phyloP scores from a whole-genome alignment of 2,797 vertebrate species.

The Thaleichthys pacificus region DNA sequence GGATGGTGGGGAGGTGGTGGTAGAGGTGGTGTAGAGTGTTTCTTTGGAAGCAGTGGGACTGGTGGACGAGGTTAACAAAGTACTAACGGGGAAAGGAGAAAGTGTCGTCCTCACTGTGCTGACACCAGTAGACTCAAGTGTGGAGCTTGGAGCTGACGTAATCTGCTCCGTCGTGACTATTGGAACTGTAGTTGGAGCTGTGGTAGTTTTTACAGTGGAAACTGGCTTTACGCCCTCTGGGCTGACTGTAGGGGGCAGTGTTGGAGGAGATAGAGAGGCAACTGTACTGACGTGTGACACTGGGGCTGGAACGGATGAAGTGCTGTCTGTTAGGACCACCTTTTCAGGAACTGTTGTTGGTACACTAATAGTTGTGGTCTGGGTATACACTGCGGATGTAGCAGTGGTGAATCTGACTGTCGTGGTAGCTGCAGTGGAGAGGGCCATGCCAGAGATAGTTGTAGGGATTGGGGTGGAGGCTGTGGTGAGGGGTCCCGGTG shows the following conservation, averaged over 20 bases:
- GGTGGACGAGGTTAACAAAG: constrained; percentile 43
- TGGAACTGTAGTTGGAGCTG: constrained; percentile 18
- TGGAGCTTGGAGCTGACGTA: constrained; percentile 18
- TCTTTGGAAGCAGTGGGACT: constrained; percentile 20
- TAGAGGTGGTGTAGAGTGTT: constrained; percentile 29
- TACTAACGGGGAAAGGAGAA: constrained; percentile 43
- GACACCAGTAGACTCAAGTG: constrained; percentile 25
- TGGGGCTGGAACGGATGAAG: constrained; percentile 24
- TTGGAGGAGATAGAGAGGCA: constrained; percentile 16
- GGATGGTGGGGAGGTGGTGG: constrained; percentile 14
- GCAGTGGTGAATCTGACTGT: constrained; percentile 1
- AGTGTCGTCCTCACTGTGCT: constrained; percentile 48
- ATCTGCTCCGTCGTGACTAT: constrained; percentile 35
- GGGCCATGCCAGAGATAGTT: constrained; percentile 10
- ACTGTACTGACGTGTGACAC: constrained; percentile 25
- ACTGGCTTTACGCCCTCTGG: constrained; percentile 44
- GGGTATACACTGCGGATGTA: constrained; percentile 14
- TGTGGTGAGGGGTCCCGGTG: constrained; percentile 5
- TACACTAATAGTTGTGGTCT: constrained; percentile 20
- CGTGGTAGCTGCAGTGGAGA: constrained; percentile 27
- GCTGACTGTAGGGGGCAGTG: constrained; percentile 30
- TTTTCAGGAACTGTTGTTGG: constrained; percentile 21
- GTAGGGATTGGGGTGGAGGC: constrained; percentile 12
- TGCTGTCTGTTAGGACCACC: constrained; percentile 17
- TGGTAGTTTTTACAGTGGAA: constrained; percentile 51